A percentile compares a stretch with the other conserved stretches of the same genome.
Conservation (phyloP, 2,797 vertebrate genomes). For the Sarcoramphus papa region DNA sequence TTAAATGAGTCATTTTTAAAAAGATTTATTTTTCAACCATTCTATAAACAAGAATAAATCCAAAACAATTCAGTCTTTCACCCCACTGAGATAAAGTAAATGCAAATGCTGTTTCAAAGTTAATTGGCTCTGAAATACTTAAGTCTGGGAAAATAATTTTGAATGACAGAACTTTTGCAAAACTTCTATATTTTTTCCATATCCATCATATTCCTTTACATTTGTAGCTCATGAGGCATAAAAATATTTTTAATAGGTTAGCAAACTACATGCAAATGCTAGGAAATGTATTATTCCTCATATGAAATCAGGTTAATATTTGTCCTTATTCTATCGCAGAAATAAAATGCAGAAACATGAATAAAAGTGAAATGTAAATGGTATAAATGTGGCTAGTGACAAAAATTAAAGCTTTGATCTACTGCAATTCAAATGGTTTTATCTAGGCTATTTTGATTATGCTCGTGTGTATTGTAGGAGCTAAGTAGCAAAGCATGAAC, state of each 20-base stretch:
- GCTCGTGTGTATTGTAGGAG: not conserved
- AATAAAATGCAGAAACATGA: not conserved
- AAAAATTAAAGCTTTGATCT: not conserved
- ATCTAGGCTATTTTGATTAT: not conserved
- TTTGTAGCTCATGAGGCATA: not conserved
- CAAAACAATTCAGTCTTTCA: conserved; percentile 38
- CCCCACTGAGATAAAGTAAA: conserved; percentile 33
- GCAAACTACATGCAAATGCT: not conserved
- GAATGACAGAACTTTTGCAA: conserved; percentile 9
- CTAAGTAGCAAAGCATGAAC: not conserved
- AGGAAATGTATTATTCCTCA: not conserved
- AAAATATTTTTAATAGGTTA: not conserved
- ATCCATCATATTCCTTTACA: not conserved
- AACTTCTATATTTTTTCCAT: not conserved
- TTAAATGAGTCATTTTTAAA: conserved; percentile 14
- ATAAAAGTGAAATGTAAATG: not conserved
- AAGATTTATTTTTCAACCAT: conserved; percentile 39
- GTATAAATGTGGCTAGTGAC: not conserved
- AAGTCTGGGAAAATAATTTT: conserved; percentile 1
- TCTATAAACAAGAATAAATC: conserved; percentile 40
- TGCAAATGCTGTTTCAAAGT: conserved; percentile 19
- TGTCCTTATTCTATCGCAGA: not conserved
- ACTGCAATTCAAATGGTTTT: not conserved
- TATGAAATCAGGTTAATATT: not conserved
- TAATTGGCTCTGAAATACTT: conserved; percentile 28